A percentile compares a stretch with the other conserved stretches of the same genome.
These are phyloP conservation scores for Teleopsis dalmanni DNA, from an alignment of 1,140 invertebrate genomes.

Conservation along the genomic window DNA sequence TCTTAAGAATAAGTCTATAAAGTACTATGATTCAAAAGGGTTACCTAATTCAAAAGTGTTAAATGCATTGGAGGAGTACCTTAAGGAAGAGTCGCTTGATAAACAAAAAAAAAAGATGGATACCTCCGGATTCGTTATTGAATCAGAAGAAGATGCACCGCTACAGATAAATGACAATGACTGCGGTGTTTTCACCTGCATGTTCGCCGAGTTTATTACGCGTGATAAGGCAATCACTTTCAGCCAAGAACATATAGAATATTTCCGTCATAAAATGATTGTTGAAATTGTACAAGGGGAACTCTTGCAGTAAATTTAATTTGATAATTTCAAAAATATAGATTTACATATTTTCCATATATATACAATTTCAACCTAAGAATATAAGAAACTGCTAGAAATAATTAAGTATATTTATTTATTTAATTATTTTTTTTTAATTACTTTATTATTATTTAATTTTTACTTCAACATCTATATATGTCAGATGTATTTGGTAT, in stretches of 20 bases:
- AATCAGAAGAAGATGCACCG: constrained; percentile 71
- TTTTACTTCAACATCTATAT: too few relatives aligned
- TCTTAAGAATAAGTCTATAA: constrained; percentile 65
- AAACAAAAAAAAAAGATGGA: constrained; percentile 75
- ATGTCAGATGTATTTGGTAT: too few relatives aligned
- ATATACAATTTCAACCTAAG: too few relatives aligned
- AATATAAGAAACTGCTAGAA: too few relatives aligned
- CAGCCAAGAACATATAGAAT: constrained; percentile 85
- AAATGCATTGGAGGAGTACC: constrained; percentile 62
- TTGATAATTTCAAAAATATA: too few relatives aligned
- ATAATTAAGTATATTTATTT: too few relatives aligned
- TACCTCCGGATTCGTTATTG: constrained; percentile 60
- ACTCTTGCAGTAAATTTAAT: constrained; percentile 42
- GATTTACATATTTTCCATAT: too few relatives aligned
- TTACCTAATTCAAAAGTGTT: constrained; percentile 68
- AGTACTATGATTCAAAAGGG: constrained; percentile 93
- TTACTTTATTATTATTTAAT: too few relatives aligned
- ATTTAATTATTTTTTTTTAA: too few relatives aligned
- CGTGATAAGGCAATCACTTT: constrained; percentile 71
- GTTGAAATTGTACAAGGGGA: constrained; percentile 74
- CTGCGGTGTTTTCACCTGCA: constrained; percentile 95
- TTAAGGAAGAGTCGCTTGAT: constrained; percentile 76
- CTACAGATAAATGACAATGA: constrained; percentile 95
- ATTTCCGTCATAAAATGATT: constrained; percentile 84
- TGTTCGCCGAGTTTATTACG: constrained; percentile 88